phyloP scores from a whole-genome alignment of 2,113 vertebrate genomes.

The Rhineura floridana region DNA sequence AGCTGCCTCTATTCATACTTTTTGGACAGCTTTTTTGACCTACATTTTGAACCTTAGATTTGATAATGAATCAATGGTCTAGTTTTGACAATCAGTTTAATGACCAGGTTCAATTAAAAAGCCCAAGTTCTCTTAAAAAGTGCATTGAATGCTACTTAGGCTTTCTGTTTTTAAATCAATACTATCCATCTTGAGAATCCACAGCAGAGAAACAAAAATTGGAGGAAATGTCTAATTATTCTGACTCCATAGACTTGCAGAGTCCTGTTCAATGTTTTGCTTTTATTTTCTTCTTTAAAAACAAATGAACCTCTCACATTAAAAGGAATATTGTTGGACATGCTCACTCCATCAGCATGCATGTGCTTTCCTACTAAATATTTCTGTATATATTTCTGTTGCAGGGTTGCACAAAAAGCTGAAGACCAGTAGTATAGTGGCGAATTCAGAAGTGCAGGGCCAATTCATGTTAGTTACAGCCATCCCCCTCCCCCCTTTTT shows the following conservation, averaged over 20 bases:
- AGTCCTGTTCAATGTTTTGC: background rate
- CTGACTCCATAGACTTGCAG: background rate
- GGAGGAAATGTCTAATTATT: background rate
- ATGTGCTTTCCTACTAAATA: constrained; percentile 2
- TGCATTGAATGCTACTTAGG: background rate
- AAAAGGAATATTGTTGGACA: background rate
- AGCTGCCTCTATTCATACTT: background rate
- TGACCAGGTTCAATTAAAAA: background rate
- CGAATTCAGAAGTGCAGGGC: no score
- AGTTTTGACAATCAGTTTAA: background rate
- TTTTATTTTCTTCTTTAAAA: background rate
- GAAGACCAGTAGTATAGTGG: no score
- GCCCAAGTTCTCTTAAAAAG: constrained; percentile 16
- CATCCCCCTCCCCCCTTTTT: no score
- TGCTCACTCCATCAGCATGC: background rate
- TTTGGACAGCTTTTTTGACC: constrained; percentile 12
- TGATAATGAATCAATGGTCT: constrained; percentile 23
- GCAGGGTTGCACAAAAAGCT: background rate
- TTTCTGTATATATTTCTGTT: background rate
- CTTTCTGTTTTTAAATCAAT: constrained; percentile 41
- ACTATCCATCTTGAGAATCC: constrained; percentile 16
- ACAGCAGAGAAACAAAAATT: constrained; percentile 16
- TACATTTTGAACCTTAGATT: constrained; percentile 1
- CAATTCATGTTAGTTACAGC: no score
- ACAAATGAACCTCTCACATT: accelerated